A percentile compares a stretch with the other conserved stretches of the same genome.
These are phyloP conservation scores for Camponotus pennsylvanicus DNA, from an alignment of 1,140 invertebrate species.

Conservation along the genomic window DNA sequence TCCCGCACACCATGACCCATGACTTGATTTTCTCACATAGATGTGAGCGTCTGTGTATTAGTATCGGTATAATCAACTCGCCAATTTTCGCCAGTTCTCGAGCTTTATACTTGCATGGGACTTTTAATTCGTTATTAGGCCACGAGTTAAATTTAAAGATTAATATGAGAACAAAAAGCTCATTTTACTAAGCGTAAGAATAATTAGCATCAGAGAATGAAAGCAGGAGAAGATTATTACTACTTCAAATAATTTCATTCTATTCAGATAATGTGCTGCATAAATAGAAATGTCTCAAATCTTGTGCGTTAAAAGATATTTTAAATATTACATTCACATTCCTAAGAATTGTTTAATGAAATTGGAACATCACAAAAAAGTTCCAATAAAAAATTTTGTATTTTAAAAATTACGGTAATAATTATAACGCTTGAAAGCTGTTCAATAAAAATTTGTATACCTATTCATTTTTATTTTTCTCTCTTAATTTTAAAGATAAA, in stretches of 20 bases:
- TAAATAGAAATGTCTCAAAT: not conserved
- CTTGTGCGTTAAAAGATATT: not conserved
- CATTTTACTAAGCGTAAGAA: slow-evolving; percentile 9
- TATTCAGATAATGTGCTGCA: not conserved
- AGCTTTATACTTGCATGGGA: slow-evolving; percentile 16
- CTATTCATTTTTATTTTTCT: too few species aligned
- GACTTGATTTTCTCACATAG: not conserved
- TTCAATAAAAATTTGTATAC: too few species aligned
- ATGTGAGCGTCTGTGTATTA: not conserved
- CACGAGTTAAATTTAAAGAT: not conserved
- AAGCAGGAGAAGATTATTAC: slow-evolving; percentile 1
- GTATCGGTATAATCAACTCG: slow-evolving; percentile 44
- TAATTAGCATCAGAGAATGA: slow-evolving; percentile 3
- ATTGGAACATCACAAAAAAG: too few species aligned
- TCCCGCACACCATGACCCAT: slow-evolving; percentile 3
- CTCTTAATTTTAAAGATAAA: too few species aligned
- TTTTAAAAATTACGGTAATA: too few species aligned
- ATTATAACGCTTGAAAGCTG: too few species aligned
- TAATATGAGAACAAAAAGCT: slow-evolving; percentile 10
- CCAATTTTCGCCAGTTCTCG: slow-evolving; percentile 27
- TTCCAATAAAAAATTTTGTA: too few species aligned
- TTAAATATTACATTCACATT: too few species aligned
- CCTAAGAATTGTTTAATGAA: too few species aligned
- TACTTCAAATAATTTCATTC: not conserved
- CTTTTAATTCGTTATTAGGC: slow-evolving; percentile 37